Evolutionary conservation across 1,140 invertebrate species (phyloP).

Genomic region (Eueides isabella): DNA sequence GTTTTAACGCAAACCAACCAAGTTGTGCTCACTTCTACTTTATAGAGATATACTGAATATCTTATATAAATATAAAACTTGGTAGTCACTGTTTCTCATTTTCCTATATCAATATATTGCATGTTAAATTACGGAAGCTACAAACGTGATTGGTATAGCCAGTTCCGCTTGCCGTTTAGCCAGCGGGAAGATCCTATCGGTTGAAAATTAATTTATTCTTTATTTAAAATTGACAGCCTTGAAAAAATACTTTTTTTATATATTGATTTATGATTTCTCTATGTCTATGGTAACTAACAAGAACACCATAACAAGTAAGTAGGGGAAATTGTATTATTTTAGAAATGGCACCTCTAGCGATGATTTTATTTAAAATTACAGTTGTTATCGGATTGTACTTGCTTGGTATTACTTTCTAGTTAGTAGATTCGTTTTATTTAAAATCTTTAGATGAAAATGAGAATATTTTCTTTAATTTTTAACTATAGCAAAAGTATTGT

Average conservation of each 20-base stretch:
- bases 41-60: too few relatives aligned
- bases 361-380: constrained; percentile 34
- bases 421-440: background rate
- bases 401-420: background rate
- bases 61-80: too few relatives aligned
- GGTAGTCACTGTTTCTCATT: constrained; percentile 13
- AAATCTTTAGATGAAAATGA: background rate
- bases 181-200: background rate
- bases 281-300: background rate
- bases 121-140: background rate
- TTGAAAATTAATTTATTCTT: background rate
- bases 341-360: constrained; percentile 28
- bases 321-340: constrained; percentile 34
- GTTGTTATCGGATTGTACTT: constrained; percentile 27
- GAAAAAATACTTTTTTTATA: background rate
- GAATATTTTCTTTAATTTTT: too few relatives aligned
- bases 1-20: too few relatives aligned
- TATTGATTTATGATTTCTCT: background rate
- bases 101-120: background rate
- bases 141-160: background rate
- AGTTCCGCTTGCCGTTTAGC: background rate
- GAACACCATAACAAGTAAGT: constrained; percentile 10
- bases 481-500: too few relatives aligned
- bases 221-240: too few relatives aligned
- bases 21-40: too few relatives aligned